Percentiles rank a stretch among this genome's conserved stretches.
These are phyloP conservation scores for Spinibarbus caldwelli DNA, from an alignment of 2,797 vertebrate genomes.

Conservation along the genomic window DNA sequence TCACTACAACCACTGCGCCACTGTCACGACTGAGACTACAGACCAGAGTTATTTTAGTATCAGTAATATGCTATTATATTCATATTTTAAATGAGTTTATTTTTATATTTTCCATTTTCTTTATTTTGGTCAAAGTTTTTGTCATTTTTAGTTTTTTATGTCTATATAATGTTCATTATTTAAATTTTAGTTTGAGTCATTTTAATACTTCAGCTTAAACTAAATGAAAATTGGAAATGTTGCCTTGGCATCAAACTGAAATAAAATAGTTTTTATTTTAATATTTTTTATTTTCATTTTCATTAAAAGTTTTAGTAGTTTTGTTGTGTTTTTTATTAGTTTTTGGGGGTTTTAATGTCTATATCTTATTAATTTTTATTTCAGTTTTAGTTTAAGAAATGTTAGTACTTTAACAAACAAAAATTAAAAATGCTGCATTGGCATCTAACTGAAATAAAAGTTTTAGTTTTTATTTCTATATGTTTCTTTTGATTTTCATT, in stretches of 20 bases:
- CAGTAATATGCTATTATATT: too few species aligned
- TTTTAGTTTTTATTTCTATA: too few species aligned
- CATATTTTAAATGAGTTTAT: too few species aligned
- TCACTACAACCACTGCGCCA: not conserved
- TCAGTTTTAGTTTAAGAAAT: too few species aligned
- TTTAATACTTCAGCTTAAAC: not conserved
- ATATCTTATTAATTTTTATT: too few species aligned
- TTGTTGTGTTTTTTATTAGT: not conserved
- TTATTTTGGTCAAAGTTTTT: too few species aligned
- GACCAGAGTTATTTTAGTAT: not conserved
- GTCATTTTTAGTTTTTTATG: too few species aligned
- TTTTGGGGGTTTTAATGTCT: not conserved
- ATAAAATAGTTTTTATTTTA: not conserved
- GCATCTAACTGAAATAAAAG: too few species aligned
- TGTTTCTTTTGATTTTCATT: too few species aligned
- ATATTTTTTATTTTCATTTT: not conserved
- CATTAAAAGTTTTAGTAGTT: not conserved
- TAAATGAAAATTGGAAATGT: not conserved
- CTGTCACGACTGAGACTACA: not conserved
- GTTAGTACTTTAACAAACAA: too few species aligned
- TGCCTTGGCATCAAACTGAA: not conserved
- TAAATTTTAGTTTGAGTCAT: not conserved
- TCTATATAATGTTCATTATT: not conserved
- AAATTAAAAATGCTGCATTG: too few species aligned
- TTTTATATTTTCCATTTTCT: too few species aligned